Evolutionary conservation across 1,140 invertebrate species (phyloP).

Genomic region (Plodia interpunctella): DNA sequence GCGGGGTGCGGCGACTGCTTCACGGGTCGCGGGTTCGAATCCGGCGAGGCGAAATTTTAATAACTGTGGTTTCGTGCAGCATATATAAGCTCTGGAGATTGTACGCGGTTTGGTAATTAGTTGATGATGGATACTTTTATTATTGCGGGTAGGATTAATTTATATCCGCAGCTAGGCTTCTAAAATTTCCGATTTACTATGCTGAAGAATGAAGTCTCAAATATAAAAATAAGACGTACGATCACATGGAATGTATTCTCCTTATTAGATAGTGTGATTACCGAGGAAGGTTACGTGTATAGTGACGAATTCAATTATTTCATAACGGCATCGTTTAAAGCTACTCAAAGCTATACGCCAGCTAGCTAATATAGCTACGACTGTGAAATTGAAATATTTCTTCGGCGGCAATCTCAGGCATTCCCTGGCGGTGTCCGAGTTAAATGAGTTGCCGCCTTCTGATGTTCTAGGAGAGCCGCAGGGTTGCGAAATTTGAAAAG

Average conservation of each 20-base stretch:
- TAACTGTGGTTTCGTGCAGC: conserved; percentile 11
- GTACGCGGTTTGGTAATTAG: not conserved
- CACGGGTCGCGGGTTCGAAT: not conserved
- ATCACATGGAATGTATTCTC: too few species aligned
- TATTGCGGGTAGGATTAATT: too few species aligned
- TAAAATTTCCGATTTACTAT: too few species aligned
- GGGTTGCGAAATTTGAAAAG: too few species aligned
- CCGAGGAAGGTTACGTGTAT: too few species aligned
- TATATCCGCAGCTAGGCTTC: too few species aligned
- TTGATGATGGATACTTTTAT: not conserved
- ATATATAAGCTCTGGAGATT: conserved; percentile 5
- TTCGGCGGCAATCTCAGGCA: not conserved
- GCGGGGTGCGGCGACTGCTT: conserved; percentile 10
- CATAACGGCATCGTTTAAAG: too few species aligned
- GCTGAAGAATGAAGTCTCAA: too few species aligned
- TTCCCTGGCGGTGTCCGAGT: not conserved
- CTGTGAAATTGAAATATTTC: not conserved
- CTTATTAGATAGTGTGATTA: too few species aligned
- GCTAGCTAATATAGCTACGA: not conserved
- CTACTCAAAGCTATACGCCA: too few species aligned
- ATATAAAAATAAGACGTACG: too few species aligned
- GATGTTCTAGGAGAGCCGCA: not conserved
- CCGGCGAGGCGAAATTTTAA: conserved; percentile 11
- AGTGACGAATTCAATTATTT: too few species aligned
- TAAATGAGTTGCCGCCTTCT: conserved; percentile 1